Evolutionary conservation across 2,888 invertebrate species (phyloP).

Genomic region (Hypselothyrea guttata): DNA sequence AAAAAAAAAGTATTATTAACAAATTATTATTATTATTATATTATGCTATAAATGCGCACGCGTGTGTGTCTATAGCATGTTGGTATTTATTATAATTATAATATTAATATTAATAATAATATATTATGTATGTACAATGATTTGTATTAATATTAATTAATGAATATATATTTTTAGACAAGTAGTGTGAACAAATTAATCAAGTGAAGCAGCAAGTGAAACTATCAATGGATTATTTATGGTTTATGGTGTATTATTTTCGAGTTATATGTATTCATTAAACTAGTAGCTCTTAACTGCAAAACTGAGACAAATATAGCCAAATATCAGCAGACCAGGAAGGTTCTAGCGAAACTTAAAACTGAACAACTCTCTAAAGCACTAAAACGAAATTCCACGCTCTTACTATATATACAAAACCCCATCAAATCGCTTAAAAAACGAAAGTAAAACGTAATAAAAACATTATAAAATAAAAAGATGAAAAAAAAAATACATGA

Average conservation of each 20-base stretch:
- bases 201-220: slow-evolving; percentile 14
- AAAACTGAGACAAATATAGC: slow-evolving; percentile 1
- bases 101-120: too few relatives aligned
- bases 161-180: slow-evolving; percentile 75
- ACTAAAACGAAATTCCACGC: slow-evolving; percentile 24
- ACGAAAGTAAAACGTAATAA: neutral
- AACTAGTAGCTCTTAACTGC: slow-evolving; percentile 2
- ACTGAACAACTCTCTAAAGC: slow-evolving; percentile 38
- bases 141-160: slow-evolving; percentile 67
- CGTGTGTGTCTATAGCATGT: slow-evolving; percentile 57
- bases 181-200: slow-evolving; percentile 57
- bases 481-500: slow-evolving; percentile 42
- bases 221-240: slow-evolving; percentile 2
- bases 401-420: too few relatives aligned
- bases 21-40: slow-evolving; percentile 40
- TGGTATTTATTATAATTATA: slow-evolving; percentile 75
- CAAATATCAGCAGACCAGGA: neutral
- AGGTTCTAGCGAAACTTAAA: slow-evolving; percentile 17
- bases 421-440: neutral
- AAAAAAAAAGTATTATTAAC: slow-evolving; percentile 75
- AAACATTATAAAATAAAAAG: too few relatives aligned
- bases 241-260: too few relatives aligned
- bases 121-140: slow-evolving; percentile 73
- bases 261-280: neutral
- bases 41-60: slow-evolving; percentile 45